Conservation (phyloP, 2,113 vertebrate genomes). For the Actenoides lindsayi region DNA sequence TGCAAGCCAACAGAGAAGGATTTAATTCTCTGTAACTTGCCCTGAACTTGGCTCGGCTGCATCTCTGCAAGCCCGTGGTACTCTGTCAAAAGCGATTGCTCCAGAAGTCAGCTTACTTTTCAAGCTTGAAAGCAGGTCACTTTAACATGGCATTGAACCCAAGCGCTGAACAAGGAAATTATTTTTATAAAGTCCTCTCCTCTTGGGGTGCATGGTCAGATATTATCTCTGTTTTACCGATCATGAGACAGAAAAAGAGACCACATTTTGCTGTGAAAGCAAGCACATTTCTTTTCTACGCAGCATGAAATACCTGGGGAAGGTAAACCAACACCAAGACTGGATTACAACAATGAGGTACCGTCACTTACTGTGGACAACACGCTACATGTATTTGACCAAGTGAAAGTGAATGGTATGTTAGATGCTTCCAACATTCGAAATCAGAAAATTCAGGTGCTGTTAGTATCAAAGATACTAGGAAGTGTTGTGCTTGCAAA, state of each 20-base stretch:
- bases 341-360: neutral
- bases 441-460: neutral
- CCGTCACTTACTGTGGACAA: neutral
- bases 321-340: neutral
- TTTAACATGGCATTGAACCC: neutral
- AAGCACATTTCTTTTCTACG: neutral
- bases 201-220: fast-evolving
- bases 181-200: neutral
- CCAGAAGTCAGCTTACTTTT: neutral
- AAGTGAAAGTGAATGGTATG: neutral
- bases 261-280: neutral
- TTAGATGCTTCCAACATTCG: neutral
- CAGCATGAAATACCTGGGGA: neutral
- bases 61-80: neutral
- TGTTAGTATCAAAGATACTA: neutral
- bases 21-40: neutral
- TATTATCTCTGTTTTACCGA: neutral
- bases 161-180: neutral
- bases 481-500: neutral
- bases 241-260: neutral
- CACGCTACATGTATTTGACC: neutral
- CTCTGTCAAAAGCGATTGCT: neutral
- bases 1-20: neutral
- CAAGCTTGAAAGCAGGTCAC: neutral
- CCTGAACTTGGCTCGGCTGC: neutral